Evolutionary conservation across 1,140 invertebrate species (phyloP), one percentile per base, ranked within the genome.

Genomic region (Drosophila nebulosa): DNA sequence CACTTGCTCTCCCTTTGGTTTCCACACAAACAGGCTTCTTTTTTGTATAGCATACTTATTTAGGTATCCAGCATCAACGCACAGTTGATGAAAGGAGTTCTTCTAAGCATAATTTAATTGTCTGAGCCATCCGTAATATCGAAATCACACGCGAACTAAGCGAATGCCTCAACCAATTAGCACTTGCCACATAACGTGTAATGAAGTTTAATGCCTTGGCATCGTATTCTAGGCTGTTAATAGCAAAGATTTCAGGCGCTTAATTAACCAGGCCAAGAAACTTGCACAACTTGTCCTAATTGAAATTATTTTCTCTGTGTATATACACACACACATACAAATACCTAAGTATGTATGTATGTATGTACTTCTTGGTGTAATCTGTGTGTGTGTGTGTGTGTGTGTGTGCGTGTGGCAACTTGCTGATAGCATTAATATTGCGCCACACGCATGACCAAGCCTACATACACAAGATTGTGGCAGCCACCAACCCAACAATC

Each of bases 181-280:
- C 39, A 46, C 39, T 46, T 46, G 39, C 39, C 39, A 4, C 39
- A 46, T 16, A 46, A 46, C 16, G 18, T 9, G 39, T 46, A 46
- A 46, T 46, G 39, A 46, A 21, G 39, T 46, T 46, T 21, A 46
- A 46, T 46, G 39, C 16, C 3, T 12, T 32, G 10, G 30, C 30
- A 32, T 32, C 30, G 16, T 46, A 18, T 46, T 46, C 39, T 46
- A 46, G 39, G 39, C 39, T 46, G 7, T 21, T 46, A 46, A 46
- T 46, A 21, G 39, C 39, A 46, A 46, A 46, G 39, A 46, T 46
- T 46, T 46, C 16, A 46, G 39, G 39, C 39, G 39, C 39, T 46
- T 46, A 46, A 46, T 46, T 46, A 46, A 21, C 39, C 39, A 46
- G 39, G 16, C 39, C 63, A 36, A 71, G 67, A 46, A 57, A 39